Percentiles rank a stretch among this genome's conserved stretches.
These are phyloP conservation scores for Dendrolimus houi DNA, from an alignment of 2,888 invertebrate genomes.

Conservation along the genomic window DNA sequence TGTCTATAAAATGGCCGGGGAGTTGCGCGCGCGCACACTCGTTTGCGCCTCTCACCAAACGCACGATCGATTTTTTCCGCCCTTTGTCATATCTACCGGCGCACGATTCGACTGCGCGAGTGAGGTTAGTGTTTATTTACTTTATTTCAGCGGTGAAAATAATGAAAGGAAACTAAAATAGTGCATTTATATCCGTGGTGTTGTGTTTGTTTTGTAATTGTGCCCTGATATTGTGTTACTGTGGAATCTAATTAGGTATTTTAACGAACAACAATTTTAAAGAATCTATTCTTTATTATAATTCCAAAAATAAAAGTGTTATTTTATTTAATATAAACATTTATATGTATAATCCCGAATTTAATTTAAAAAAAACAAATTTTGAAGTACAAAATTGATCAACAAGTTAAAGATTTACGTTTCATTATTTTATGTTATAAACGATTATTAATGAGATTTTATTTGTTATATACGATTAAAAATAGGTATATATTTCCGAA, in stretches of 20 bases:
- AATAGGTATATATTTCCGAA: too few species aligned
- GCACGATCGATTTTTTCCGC: slow-evolving; percentile 53
- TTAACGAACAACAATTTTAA: neutral
- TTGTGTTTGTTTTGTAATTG: slow-evolving; percentile 2
- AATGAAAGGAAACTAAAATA: slow-evolving; percentile 3
- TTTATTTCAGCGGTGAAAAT: slow-evolving; percentile 17
- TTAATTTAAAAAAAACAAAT: neutral
- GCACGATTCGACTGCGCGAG: slow-evolving; percentile 54
- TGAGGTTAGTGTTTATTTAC: slow-evolving; percentile 56
- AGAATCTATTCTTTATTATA: neutral
- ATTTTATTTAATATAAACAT: neutral
- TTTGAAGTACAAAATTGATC: too few species aligned
- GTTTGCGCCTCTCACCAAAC: slow-evolving; percentile 43
- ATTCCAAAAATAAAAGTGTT: neutral
- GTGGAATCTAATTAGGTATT: neutral
- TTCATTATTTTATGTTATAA: too few species aligned
- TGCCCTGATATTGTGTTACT: neutral
- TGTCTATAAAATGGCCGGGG: slow-evolving; percentile 50
- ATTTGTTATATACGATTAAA: too few species aligned
- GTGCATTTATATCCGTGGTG: slow-evolving; percentile 15
- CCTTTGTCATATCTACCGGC: slow-evolving; percentile 50
- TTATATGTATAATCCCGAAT: neutral
- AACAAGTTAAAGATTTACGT: too few species aligned
- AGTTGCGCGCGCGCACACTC: slow-evolving; percentile 68
- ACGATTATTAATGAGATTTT: too few species aligned